Evolutionary conservation across 1,140 invertebrate species (phyloP), one percentile per base, ranked within the genome.

Genomic region (Heliconius hermathena): DNA sequence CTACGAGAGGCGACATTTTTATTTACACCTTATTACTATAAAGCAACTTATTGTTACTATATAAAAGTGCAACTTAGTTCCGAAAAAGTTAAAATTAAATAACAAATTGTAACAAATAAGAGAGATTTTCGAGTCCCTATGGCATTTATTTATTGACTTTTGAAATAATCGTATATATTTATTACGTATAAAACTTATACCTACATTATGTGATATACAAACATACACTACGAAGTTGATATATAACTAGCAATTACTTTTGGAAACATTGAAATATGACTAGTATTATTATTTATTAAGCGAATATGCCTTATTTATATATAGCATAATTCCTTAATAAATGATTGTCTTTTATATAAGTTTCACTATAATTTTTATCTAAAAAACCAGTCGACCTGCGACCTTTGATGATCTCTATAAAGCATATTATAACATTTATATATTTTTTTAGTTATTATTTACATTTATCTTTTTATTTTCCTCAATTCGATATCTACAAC

Each of bases 91-190:
- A 66, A 66, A 66, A 66, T 26, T 66, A 66, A 66, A 66, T 66
- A 66, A 66, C 60, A 66, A 66, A 66, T 26, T n/a, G 57, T 60
- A 60, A 60, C 57, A 60, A 3, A 60, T 60, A 60, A 22, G 22
- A 66, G 60, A 66, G 60, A 66, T 66, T 66, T 3, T 66, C 11
- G 60, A 22, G 22, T n/a, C n/a, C 22, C 22, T 26, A 66, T 66
- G 60, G 60, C 60, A 29, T 66, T 26, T 66, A 4, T 66, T 66
- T 29, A 4, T 66, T 29, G 11, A 66, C n/a, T n/a, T 66, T 66
- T 26, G 22, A 66, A 52, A 26, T 66, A 57, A 66, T 66, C n/a
- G 60, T 66, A 66, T 66, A 66, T 66, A 66, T 29, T 66, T 66
- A 66, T 66, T 66, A 66, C 60, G 60, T 66, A 66, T 66, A 66